Percentiles rank a stretch among this genome's conserved stretches.
Conservation (phyloP, 2,888 invertebrate species). For the Pterostichus niger region DNA sequence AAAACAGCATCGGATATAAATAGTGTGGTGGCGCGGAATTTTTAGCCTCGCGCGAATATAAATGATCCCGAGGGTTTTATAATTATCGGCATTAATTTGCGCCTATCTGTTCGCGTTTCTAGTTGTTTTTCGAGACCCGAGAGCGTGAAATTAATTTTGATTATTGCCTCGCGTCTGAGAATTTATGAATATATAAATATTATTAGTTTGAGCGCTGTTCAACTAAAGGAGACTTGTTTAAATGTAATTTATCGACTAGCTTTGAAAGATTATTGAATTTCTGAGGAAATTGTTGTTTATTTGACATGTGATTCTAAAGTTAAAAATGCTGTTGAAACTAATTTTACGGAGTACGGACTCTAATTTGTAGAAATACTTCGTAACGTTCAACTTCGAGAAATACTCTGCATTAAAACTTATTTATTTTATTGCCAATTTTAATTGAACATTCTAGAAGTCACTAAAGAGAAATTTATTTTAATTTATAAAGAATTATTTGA, state of each 20-base stretch:
- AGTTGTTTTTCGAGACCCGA: conserved; percentile 27
- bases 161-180: conserved; percentile 57
- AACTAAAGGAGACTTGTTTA: conserved; percentile 40
- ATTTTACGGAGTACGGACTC: background rate
- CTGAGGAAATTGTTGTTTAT: conserved; percentile 55
- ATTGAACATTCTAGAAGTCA: conserved; percentile 11
- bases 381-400: background rate
- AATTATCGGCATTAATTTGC: conserved; percentile 65
- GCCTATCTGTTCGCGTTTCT: conserved; percentile 30
- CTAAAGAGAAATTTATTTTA: background rate
- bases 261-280: conserved; percentile 36
- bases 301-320: background rate
- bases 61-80: conserved; percentile 54
- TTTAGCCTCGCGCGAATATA: conserved; percentile 44
- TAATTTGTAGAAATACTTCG: background rate
- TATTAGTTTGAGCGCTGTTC: conserved; percentile 44
- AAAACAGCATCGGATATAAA: conserved; percentile 55
- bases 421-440: conserved; percentile 8
- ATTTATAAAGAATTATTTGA: background rate
- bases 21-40: conserved; percentile 54
- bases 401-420: background rate
- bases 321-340: background rate
- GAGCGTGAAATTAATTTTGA: conserved; percentile 62
- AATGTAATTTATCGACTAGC: conserved; percentile 51
- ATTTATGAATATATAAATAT: conserved; percentile 66